Conservation (phyloP, 2,113 vertebrate genomes). For the Emydocephalus ijimae region DNA sequence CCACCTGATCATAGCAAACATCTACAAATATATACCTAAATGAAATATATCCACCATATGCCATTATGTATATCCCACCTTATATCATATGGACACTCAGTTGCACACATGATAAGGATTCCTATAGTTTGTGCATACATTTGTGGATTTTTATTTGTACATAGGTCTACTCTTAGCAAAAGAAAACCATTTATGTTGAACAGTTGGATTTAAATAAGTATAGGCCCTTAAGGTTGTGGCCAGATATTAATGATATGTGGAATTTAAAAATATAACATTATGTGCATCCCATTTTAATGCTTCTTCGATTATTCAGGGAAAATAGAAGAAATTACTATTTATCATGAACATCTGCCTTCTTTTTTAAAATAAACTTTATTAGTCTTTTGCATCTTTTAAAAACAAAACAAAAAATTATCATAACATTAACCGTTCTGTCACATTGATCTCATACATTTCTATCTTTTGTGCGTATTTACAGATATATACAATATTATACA, state of each 20-base stretch:
- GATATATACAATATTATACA: too few relatives aligned
- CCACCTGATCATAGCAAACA: neutral
- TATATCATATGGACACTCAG: neutral
- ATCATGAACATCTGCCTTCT: neutral
- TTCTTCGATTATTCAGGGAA: neutral
- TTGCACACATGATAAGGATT: neutral
- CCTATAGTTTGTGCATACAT: neutral
- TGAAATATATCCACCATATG: neutral
- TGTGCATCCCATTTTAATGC: neutral
- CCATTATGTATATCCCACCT: neutral
- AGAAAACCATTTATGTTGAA: neutral
- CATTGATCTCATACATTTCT: too few relatives aligned
- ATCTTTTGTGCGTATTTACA: too few relatives aligned
- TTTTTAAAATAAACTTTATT: too few relatives aligned
- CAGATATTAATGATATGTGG: neutral
- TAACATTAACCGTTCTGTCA: too few relatives aligned
- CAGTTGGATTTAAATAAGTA: neutral
- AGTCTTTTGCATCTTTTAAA: too few relatives aligned
- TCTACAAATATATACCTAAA: neutral
- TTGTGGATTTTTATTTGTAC: neutral
- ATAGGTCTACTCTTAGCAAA: neutral
- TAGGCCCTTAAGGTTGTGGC: neutral
- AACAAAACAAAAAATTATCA: too few relatives aligned
- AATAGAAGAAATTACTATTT: neutral
- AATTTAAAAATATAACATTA: neutral